These are phyloP conservation scores for Pterostichus niger DNA, from an alignment of 2,888 invertebrate genomes.

Conservation along the genomic window DNA sequence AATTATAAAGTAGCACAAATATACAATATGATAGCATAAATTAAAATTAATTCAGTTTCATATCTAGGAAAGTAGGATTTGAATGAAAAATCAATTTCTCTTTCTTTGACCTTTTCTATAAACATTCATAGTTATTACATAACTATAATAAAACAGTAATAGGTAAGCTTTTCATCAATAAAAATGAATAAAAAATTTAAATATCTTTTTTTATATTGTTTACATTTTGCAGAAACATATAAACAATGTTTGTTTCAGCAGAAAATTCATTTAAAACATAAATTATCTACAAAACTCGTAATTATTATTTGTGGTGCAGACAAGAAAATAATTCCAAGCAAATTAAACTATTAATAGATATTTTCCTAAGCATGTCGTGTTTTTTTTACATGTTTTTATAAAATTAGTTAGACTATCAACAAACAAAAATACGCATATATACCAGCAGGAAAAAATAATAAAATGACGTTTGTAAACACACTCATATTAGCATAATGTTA, in stretches of 20 bases:
- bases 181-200: conserved; percentile 5
- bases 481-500: conserved; percentile 4
- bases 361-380: background rate
- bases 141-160: conserved; percentile 24
- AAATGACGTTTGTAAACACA: conserved; percentile 3
- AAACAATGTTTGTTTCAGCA: background rate
- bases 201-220: conserved; percentile 24
- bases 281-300: background rate
- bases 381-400: conserved; percentile 13
- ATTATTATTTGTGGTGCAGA: background rate
- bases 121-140: conserved; percentile 11
- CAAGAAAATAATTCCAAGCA: background rate
- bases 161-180: conserved; percentile 7
- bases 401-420: background rate
- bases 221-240: conserved; percentile 9
- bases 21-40: conserved; percentile 1
- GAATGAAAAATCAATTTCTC: conserved; percentile 46
- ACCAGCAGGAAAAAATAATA: background rate
- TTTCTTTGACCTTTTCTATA: conserved; percentile 39
- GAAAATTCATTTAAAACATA: too few relatives aligned
- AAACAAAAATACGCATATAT: background rate
- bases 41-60: conserved; percentile 4
- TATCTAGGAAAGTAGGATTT: conserved; percentile 3
- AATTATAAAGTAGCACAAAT: conserved; percentile 15
- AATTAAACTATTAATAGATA: conserved; percentile 8